Conservation (phyloP, 2,888 invertebrate genomes). For the Cordilura impudica region DNA sequence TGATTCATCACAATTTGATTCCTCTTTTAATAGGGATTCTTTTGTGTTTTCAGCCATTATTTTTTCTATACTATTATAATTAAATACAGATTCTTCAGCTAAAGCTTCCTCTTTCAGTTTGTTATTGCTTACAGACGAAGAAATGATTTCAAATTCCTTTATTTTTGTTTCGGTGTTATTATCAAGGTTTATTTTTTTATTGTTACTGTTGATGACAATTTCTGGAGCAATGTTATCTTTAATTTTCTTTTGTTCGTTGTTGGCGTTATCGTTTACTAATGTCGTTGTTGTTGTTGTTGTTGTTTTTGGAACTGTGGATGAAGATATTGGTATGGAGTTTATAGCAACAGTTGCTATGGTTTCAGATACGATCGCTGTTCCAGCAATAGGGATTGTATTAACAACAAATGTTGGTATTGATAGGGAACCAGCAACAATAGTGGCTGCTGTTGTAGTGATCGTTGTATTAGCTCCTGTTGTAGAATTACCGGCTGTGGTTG, state of each 20-base stretch:
- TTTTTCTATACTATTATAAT: slow-evolving; percentile 53
- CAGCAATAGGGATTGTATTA: slow-evolving; percentile 3
- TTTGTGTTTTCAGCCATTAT: slow-evolving; percentile 63
- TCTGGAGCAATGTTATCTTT: slow-evolving; percentile 47
- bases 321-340: slow-evolving; percentile 33
- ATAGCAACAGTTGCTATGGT: slow-evolving; percentile 37
- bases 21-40: slow-evolving; percentile 40
- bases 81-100: slow-evolving; percentile 26
- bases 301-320: slow-evolving; percentile 2
- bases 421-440: slow-evolving; percentile 36
- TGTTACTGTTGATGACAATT: slow-evolving; percentile 53
- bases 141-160: slow-evolving; percentile 26
- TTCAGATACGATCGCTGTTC: slow-evolving; percentile 16
- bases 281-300: slow-evolving; percentile 36
- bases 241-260: slow-evolving; percentile 52
- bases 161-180: slow-evolving; percentile 42
- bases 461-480: slow-evolving; percentile 51
- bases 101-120: slow-evolving; percentile 32
- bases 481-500: slow-evolving; percentile 53
- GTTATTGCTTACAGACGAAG: slow-evolving; percentile 1
- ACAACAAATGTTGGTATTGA: slow-evolving; percentile 46
- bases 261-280: slow-evolving; percentile 55
- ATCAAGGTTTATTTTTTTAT: slow-evolving; percentile 44
- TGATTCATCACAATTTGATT: slow-evolving; percentile 16
- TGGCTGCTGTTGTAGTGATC: slow-evolving; percentile 50